Percentiles rank a stretch among this genome's conserved stretches.
Conservation (phyloP, 2,888 invertebrate genomes). For the Cataglyphis rosenhaueri region DNA sequence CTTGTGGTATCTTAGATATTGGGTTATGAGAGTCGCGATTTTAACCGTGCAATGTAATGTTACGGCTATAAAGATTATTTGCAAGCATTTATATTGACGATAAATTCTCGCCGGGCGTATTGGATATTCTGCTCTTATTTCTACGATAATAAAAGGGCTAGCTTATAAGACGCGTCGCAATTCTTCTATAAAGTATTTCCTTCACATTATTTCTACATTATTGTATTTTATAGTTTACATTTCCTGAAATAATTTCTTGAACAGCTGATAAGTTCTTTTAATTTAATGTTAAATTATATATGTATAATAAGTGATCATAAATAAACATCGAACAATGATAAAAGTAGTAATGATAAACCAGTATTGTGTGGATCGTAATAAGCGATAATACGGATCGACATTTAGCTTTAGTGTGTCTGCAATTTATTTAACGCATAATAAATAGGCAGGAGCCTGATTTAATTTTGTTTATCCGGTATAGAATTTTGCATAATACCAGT, state of each 20-base stretch:
- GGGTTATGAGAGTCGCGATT: constrained; percentile 55
- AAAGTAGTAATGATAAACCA: not conserved
- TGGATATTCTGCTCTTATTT: constrained; percentile 32
- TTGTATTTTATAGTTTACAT: constrained; percentile 34
- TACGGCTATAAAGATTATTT: constrained; percentile 31
- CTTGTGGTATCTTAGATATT: constrained; percentile 28
- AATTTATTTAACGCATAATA: not conserved
- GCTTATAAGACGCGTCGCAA: constrained; percentile 55
- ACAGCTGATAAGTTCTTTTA: not conserved
- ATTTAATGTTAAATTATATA: constrained; percentile 10
- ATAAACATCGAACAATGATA: constrained; percentile 3
- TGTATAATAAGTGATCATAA: not conserved
- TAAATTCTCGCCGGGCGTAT: constrained; percentile 58
- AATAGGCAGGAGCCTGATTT: not conserved
- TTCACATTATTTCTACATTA: constrained; percentile 73
- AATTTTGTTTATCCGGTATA: not conserved
- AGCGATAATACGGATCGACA: not conserved
- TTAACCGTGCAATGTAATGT: constrained; percentile 30
- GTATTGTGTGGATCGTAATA: not conserved
- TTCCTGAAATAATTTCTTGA: not conserved
- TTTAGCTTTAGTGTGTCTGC: not conserved
- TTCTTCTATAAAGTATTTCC: constrained; percentile 50
- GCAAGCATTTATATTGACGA: constrained; percentile 62
- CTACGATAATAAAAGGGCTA: constrained; percentile 65
- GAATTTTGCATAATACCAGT: not conserved